A percentile compares a stretch with the other conserved stretches of the same genome.
Evolutionary conservation across 2,113 vertebrate species (phyloP).

Genomic region (Meleagris gallopavo): DNA sequence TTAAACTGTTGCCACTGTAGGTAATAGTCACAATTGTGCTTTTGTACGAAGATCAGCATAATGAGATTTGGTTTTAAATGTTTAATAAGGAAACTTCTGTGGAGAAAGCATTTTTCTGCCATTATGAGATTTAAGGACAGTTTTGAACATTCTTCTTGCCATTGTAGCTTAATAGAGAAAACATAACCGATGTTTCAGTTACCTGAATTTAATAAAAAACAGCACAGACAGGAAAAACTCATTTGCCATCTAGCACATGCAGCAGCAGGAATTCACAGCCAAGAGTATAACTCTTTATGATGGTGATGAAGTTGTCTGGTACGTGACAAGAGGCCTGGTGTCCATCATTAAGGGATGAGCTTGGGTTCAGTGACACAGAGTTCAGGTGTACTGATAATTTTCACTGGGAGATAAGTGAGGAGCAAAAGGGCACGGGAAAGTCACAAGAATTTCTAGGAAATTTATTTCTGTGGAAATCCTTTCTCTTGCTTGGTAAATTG

Average conservation of each 20-base stretch:
- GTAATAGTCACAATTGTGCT: neutral
- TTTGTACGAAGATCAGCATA: neutral
- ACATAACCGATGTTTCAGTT: neutral
- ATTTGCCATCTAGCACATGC: too few relatives aligned
- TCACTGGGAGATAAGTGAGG: neutral
- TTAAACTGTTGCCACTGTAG: neutral
- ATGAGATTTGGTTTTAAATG: neutral
- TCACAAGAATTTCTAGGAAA: neutral
- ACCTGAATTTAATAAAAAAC: neutral
- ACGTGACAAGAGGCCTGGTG: neutral
- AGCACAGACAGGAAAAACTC: neutral
- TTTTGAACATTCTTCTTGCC: neutral
- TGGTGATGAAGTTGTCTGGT: neutral
- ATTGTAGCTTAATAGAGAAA: constrained; percentile 9
- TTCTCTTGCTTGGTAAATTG: neutral
- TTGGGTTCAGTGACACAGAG: neutral
- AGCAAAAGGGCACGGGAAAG: neutral
- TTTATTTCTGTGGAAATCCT: neutral
- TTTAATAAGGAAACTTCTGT: neutral
- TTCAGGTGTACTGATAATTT: neutral
- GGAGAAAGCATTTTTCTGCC: neutral
- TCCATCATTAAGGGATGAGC: neutral
- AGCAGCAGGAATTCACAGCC: too few relatives aligned
- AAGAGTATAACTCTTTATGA: neutral
- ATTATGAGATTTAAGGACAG: neutral